A percentile compares a stretch with the other conserved stretches of the same genome.
phyloP scores from a whole-genome alignment of 2,113 vertebrate species.

The Lycocorax pyrrhopterus region DNA sequence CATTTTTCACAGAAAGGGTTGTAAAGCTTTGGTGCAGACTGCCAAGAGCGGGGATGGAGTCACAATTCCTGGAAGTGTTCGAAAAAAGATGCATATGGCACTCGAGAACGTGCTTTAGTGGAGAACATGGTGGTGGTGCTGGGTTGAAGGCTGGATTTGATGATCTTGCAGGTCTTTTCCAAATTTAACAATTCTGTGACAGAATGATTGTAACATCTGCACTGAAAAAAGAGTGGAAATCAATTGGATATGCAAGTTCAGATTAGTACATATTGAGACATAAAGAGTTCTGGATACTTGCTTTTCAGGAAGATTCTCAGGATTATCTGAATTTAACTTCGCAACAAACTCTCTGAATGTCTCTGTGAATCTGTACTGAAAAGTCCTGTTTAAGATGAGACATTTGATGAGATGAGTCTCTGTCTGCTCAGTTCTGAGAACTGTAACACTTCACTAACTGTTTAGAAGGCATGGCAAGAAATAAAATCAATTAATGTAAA shows the following conservation, averaged over 20 bases:
- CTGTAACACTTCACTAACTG: not conserved
- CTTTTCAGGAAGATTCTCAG: not conserved
- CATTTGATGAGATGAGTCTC: not conserved
- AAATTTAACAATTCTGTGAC: fast-evolving
- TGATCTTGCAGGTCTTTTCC: not conserved
- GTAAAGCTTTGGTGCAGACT: not conserved
- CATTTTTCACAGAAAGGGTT: not conserved
- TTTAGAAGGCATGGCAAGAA: not conserved
- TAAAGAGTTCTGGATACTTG: not conserved
- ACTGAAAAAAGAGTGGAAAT: not conserved
- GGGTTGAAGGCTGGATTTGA: not conserved
- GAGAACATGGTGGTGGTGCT: not conserved
- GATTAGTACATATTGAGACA: no score
- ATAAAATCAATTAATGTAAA: not conserved
- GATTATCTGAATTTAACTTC: not conserved
- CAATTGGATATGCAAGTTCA: not conserved
- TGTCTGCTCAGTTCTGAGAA: not conserved
- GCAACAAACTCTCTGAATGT: not conserved
- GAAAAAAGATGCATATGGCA: fast-evolving
- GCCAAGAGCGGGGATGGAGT: no score
- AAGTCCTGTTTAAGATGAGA: not conserved
- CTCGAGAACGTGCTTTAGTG: fast-evolving
- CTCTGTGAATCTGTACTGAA: not conserved
- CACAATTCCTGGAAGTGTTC: not conserved
- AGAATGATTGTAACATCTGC: fast-evolving